phyloP scores from a whole-genome alignment of 1,140 invertebrate genomes.

The Trachelipus rathkii region DNA sequence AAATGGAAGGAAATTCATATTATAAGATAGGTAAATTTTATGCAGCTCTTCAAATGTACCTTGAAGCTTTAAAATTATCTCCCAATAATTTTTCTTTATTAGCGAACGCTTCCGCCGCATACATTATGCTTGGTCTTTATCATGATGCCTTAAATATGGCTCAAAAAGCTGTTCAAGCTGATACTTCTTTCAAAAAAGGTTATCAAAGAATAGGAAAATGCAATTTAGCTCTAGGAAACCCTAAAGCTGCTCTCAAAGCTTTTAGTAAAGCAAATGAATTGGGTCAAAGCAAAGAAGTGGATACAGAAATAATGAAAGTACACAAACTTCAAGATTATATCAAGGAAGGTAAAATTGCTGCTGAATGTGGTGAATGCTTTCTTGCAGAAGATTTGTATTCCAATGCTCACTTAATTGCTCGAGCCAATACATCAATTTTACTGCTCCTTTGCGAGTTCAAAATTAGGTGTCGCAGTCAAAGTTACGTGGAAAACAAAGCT shows the following conservation, averaged over 20 bases:
- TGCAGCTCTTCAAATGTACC: neutral
- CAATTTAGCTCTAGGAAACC: neutral
- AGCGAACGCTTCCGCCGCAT: neutral
- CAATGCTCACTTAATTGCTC: neutral
- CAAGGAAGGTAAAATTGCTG: neutral
- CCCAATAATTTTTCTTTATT: neutral
- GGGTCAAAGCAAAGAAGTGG: neutral
- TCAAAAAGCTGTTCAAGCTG: neutral
- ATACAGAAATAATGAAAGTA: neutral
- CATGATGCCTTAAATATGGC: neutral
- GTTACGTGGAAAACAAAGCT: neutral
- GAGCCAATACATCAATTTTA: neutral
- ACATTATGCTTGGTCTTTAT: neutral
- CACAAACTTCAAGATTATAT: conserved; percentile 1
- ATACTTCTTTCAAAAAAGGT: neutral
- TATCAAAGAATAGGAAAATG: conserved; percentile 2
- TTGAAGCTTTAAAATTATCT: neutral
- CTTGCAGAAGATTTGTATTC: neutral
- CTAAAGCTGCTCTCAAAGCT: neutral
- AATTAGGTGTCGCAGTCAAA: neutral
- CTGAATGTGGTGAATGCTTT: neutral
- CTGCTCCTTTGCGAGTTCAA: neutral
- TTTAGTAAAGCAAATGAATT: neutral
- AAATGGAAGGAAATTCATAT: neutral
- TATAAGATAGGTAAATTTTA: neutral